Evolutionary conservation across 2,888 invertebrate genomes (phyloP).

Genomic region (Patella ulyssiponensis): DNA sequence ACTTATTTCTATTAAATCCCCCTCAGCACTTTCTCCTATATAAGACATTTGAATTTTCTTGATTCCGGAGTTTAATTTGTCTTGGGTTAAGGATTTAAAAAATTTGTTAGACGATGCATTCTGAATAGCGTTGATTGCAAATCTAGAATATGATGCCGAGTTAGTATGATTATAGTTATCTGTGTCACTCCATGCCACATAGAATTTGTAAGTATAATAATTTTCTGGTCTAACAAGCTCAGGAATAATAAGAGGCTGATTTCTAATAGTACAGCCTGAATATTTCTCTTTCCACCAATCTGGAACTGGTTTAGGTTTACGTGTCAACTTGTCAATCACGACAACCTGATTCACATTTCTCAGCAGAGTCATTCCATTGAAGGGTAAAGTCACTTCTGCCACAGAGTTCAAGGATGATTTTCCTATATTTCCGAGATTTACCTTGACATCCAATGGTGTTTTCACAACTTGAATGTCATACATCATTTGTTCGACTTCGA

Average conservation of each 20-base stretch:
- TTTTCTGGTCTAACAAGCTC: constrained; percentile 44
- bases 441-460: constrained; percentile 41
- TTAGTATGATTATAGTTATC: constrained; percentile 56
- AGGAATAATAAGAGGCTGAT: constrained; percentile 46
- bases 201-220: constrained; percentile 33
- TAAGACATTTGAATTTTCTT: constrained; percentile 55
- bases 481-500: constrained; percentile 40
- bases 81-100: constrained; percentile 26
- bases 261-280: constrained; percentile 34
- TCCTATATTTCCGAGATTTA: constrained; percentile 50
- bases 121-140: constrained; percentile 49
- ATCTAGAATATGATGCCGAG: constrained; percentile 53
- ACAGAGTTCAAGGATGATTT: constrained; percentile 47
- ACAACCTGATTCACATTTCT: constrained; percentile 58
- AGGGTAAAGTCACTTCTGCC: constrained; percentile 37
- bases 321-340: constrained; percentile 51
- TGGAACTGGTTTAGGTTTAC: constrained; percentile 57
- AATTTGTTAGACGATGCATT: constrained; percentile 21
- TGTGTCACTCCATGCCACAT: constrained; percentile 52
- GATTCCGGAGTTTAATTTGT: constrained; percentile 47
- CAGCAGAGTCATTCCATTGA: constrained; percentile 34
- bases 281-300: constrained; percentile 66
- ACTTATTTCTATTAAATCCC: constrained; percentile 50
- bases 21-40: constrained; percentile 59
- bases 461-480: constrained; percentile 43